phyloP scores from a whole-genome alignment of 2,113 vertebrate genomes.

The Elachura formosa region DNA sequence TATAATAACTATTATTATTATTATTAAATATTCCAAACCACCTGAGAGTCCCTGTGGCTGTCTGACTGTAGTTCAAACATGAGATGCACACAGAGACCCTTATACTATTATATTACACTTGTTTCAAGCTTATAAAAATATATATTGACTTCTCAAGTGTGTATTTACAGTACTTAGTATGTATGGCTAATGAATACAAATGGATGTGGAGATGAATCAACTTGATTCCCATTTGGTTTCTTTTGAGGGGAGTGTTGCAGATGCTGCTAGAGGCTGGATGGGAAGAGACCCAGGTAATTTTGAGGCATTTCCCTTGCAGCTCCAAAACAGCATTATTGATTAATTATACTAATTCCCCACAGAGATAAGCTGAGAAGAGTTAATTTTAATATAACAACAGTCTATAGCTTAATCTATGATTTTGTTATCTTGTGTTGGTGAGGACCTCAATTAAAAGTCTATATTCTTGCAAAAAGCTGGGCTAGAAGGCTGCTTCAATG shows the following conservation, averaged over 20 bases:
- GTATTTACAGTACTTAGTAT: constrained; percentile 88
- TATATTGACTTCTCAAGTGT: constrained; percentile 84
- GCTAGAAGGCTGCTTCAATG: neutral
- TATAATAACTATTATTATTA: neutral
- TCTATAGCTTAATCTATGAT: neutral
- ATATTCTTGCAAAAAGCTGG: neutral
- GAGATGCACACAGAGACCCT: constrained; percentile 76
- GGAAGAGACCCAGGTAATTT: neutral
- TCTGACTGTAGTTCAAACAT: constrained; percentile 69
- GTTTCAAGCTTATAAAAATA: constrained; percentile 87
- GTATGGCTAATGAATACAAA: constrained; percentile 60
- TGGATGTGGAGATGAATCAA: constrained; percentile 6
- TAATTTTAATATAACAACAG: constrained; percentile 2
- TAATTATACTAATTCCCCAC: neutral
- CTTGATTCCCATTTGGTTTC: neutral
- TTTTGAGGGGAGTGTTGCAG: neutral
- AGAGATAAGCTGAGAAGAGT: neutral
- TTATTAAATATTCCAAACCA: neutral
- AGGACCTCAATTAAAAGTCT: neutral
- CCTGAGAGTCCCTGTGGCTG: constrained; percentile 17
- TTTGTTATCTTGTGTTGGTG: neutral
- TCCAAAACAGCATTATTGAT: neutral
- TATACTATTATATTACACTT: constrained; percentile 73
- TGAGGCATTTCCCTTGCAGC: neutral
- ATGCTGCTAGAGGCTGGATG: neutral